phyloP scores from a whole-genome alignment of 2,888 invertebrate species.

The Plagiodera versicolora region DNA sequence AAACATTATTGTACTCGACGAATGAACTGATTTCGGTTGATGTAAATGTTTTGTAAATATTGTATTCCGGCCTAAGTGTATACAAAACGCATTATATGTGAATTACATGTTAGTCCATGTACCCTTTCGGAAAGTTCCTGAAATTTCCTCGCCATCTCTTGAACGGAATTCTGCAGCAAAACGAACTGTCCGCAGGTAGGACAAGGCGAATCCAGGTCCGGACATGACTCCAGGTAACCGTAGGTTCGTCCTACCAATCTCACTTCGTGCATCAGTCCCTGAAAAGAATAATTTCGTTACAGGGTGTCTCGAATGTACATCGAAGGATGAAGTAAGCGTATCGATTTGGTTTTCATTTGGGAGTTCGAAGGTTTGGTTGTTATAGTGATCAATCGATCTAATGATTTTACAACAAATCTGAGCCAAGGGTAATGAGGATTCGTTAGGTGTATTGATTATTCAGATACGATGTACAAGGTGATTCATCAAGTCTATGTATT shows the following conservation, averaged over 20 bases:
- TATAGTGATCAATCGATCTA: too few species aligned
- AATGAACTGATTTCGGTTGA: background rate
- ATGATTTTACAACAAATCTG: too few species aligned
- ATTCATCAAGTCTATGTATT: too few species aligned
- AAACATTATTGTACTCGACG: too few species aligned
- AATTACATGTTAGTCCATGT: slow-evolving; percentile 58
- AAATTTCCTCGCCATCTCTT: slow-evolving; percentile 77
- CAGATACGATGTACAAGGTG: too few species aligned
- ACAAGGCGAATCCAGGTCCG: slow-evolving; percentile 81
- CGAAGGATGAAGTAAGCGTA: too few species aligned
- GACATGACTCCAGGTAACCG: slow-evolving; percentile 85
- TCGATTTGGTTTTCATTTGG: too few species aligned
- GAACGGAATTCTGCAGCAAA: slow-evolving; percentile 79
- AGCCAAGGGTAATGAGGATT: too few species aligned
- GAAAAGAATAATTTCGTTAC: slow-evolving; percentile 43
- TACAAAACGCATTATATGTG: slow-evolving; percentile 50
- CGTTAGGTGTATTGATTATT: too few species aligned
- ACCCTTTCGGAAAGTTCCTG: slow-evolving; percentile 84
- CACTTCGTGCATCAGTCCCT: slow-evolving; percentile 89
- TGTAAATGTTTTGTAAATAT: background rate
- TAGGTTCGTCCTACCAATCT: slow-evolving; percentile 82
- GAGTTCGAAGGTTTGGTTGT: too few species aligned
- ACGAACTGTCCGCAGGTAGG: slow-evolving; percentile 90
- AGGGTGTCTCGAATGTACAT: too few species aligned
- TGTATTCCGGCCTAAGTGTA: slow-evolving; percentile 17